Evolutionary conservation across 2,113 vertebrate genomes (phyloP), one percentile per base, ranked within the genome.

Genomic region (Callipepla squamata): DNA sequence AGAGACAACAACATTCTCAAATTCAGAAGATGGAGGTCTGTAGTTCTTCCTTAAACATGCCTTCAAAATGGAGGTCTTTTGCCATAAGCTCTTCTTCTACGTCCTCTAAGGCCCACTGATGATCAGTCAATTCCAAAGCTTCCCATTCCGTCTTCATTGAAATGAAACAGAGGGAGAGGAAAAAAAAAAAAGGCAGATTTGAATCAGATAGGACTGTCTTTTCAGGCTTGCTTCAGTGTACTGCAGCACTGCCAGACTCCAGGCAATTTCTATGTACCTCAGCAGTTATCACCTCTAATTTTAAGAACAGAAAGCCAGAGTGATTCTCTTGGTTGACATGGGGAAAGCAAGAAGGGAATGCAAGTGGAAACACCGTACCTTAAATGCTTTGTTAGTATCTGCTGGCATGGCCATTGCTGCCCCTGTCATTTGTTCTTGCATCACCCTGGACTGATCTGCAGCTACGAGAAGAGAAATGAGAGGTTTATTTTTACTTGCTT

Each of bases 361-460:
- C 44, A 62, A 44, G 48, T 78, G 45, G 65, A 28, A 88, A 50
- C 45, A 87, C 90, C 26, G 62, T 98, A 99, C 99, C 99, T 99
- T 99, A 94, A 99, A 99, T 51, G 99, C 99, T 97, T 99, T 99
- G 97, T 99, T 99, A 80, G 99, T 99, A 65, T 99, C 99, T 55
- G 99, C 99, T 34, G 99, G 99, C 99, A 99, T 99, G 89, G 99
- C 99, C 99, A 99, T 99, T 72, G 99, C 99, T 42, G 99, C 99
- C 23, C 99, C 99, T 4, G 99, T 99, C 99, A 99, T 99, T 97
- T 99, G 99, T 86, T 99, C 99, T 94, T 99, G 99, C 99, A 99
- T 99, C 96, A 99, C 98, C 72, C 99, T 98, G 6, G 99, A 99
- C 95, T 99, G 99, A 97, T 99, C 99, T 28, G 99, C 99, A 81